phyloP scores from a whole-genome alignment of 2,888 invertebrate species.

The Leptinotarsa rubiginosa region DNA sequence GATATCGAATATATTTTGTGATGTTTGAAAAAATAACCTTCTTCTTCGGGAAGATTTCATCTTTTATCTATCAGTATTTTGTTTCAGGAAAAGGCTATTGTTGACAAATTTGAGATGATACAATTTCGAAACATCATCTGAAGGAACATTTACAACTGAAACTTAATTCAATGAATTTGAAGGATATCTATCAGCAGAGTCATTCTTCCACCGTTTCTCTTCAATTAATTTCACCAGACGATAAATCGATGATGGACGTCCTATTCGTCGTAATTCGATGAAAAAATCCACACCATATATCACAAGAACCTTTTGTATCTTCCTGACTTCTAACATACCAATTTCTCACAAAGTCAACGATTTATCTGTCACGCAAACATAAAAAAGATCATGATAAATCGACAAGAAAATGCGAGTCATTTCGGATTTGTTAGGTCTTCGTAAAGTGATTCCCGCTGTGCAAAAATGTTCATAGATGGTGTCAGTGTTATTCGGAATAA shows the following conservation, averaged over 20 bases:
- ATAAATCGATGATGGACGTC: neutral
- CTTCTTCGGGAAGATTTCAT: too few species aligned
- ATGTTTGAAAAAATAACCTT: too few species aligned
- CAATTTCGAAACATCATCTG: too few species aligned
- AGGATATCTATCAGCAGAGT: too few species aligned
- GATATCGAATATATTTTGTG: too few species aligned
- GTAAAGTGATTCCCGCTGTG: slow-evolving; percentile 52
- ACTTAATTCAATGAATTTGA: too few species aligned
- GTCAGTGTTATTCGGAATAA: slow-evolving; percentile 56
- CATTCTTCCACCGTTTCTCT: neutral
- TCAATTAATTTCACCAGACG: neutral
- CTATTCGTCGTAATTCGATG: neutral
- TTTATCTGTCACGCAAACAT: slow-evolving; percentile 27
- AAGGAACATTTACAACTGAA: too few species aligned
- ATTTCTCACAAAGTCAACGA: slow-evolving; percentile 28
- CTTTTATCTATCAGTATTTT: too few species aligned
- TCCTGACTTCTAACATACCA: slow-evolving; percentile 8
- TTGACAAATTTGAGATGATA: too few species aligned
- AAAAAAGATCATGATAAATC: slow-evolving; percentile 50
- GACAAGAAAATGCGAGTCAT: slow-evolving; percentile 53
- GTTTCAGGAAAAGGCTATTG: too few species aligned
- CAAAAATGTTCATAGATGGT: slow-evolving; percentile 48
- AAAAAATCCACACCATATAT: slow-evolving; percentile 9
- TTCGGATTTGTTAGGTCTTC: slow-evolving; percentile 51
- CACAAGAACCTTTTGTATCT: slow-evolving; percentile 10